Base-by-base conservation (phyloP, 1,140 invertebrate species). In the Cotesia chilonis region DNA sequence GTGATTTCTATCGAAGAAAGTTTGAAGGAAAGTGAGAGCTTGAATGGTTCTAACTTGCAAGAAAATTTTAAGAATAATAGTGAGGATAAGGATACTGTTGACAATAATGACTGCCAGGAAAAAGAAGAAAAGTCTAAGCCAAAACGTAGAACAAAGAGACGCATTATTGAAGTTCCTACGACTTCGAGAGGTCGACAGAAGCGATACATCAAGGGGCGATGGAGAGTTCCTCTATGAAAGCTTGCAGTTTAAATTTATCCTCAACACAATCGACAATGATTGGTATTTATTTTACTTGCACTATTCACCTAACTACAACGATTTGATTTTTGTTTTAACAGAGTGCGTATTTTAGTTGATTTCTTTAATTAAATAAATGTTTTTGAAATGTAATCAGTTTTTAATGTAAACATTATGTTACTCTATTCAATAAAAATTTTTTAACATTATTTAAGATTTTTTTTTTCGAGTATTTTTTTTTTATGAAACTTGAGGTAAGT, bases 1-100 rank as follows among this genome's bases (percentile, higher is more conserved):
- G 70, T 72, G 14, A 72, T 72, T 66, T 66, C 70, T 54, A 72
- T 72, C 6, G 70, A 72, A 37, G 51, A 72, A 9, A 72, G 63
- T 41, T 35, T 67, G 47, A 66, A 41, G n/a, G 70, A 71, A 38
- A 37, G 64, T 12, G 54, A 47, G 4, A 41, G 10, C 4, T n/a
- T 17, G n/a, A 35, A 5, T 35, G 2, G 14, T 17, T 28, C 28
- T 28, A 28, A 28, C 28, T 2, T 20, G 36, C 5, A 37, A 28
- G 37, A 54, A 6, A 57, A 28, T 17, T 14, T 51, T 7, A 9
- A 28, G 17, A 38, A 71, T 10, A 71, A 71, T 10, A 36, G 35
- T 14, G 70, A 66, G 2, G 61, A 20, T n/a, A 3, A 35, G 7
- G 61, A 71, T 52, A 20, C 28, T 28, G 28, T 28, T 28, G 28